Base-by-base conservation (phyloP, 2,113 vertebrate genomes). In the Mus musculus region DNA sequence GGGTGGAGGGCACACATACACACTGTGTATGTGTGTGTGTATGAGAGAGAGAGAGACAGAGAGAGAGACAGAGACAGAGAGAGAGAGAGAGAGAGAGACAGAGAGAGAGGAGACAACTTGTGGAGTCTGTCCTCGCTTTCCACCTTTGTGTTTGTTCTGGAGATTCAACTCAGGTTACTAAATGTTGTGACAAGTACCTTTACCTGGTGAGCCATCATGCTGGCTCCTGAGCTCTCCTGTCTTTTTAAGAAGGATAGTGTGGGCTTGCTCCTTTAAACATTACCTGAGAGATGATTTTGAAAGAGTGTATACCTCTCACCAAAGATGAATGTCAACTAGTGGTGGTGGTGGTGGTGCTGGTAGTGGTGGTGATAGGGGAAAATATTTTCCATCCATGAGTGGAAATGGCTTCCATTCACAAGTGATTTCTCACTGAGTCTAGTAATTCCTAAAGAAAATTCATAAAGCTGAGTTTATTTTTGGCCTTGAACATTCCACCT, bases 351-450 rank as follows among this genome's bases (percentile, higher is more conserved):
- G 61, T 24, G 61, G 46, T 94, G 76, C 20, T 54, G 61, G 86
- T 63, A n/a, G 28, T 56, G 61, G 22, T 24, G 22, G 52, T 28
- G 9, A 28, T 65, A 24, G 22, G 61, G 24, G 22, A 24, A 63
- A 63, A 26, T 63, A 22, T 63, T 22, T 63, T 63, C 22, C 9
- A 63, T 9, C 8, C 61, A 24, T 49, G 42, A 90, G 42, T 69
- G 30, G 28, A 63, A 63, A 26, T 63, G 61, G 24, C 61, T 63
- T 63, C 22, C 9, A 63, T 26, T 9, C 22, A 19, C 42, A n/a
- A 90, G 42, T 69, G 30, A 93, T 93, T 96, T 95, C 61, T 96
- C 30, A 65, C 36, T 71, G 73, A 77, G 71, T 76, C 80, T 92
- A 77, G 46, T 42, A 80, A 65, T 46, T 88, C 56, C 33, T 75